Evolutionary conservation across 2,888 invertebrate species (phyloP).

Genomic region (Luperina nickerlii): DNA sequence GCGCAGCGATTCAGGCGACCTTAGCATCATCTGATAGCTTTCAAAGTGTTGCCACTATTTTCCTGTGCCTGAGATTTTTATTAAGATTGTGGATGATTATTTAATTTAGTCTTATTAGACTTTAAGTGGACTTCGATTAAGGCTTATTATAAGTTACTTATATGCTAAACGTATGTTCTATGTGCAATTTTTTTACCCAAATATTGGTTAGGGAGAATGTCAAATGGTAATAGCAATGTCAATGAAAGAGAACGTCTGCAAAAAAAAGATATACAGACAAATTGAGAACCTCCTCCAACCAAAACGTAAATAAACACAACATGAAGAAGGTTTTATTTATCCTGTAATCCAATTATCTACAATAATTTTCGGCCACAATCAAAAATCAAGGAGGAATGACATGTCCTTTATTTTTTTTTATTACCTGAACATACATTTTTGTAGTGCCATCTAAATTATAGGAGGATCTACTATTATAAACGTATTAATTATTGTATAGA

Average conservation of each 20-base stretch:
- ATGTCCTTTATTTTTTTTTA: neutral
- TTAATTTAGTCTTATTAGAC: conserved; percentile 19
- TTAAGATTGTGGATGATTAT: conserved; percentile 30
- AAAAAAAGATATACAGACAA: neutral
- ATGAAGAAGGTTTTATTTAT: neutral
- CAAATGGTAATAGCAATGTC: neutral
- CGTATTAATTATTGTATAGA: neutral
- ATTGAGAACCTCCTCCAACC: neutral
- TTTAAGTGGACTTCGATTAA: neutral
- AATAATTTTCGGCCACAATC: neutral
- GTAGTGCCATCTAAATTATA: conserved; percentile 3
- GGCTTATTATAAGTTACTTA: neutral
- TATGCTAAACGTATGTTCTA: neutral
- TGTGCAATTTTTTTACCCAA: neutral
- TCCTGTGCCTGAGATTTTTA: conserved; percentile 30
- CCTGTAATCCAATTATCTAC: conserved; percentile 3
- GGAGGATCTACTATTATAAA: conserved; percentile 4
- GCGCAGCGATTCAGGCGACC: conserved; percentile 40
- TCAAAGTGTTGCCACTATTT: conserved; percentile 30
- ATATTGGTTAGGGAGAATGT: neutral
- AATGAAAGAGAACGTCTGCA: conserved; percentile 3
- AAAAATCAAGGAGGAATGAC: neutral
- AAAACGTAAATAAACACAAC: conserved; percentile 23
- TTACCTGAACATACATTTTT: conserved; percentile 1
- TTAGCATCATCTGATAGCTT: conserved; percentile 62